A percentile compares a stretch with the other conserved stretches of the same genome.
These are phyloP conservation scores for Cryptus viduatorius DNA, from an alignment of 2,888 invertebrate genomes.

Conservation along the genomic window DNA sequence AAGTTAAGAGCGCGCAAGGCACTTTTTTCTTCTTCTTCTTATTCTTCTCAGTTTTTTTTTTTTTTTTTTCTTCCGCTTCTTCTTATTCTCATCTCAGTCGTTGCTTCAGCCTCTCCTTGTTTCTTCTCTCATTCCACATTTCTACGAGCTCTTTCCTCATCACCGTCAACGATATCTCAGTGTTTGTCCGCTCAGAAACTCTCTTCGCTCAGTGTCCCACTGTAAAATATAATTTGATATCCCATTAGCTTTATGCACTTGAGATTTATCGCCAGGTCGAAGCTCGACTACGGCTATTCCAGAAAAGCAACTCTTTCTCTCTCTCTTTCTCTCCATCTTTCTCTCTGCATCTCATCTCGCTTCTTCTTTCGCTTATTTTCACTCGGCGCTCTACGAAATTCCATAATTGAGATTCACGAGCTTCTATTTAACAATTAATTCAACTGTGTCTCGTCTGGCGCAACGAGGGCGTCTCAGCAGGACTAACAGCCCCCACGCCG, in stretches of 20 bases:
- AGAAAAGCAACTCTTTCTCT: background rate
- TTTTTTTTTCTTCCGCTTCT: slow-evolving; percentile 26
- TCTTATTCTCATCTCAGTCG: background rate
- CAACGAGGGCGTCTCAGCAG: slow-evolving; percentile 25
- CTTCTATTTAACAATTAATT: slow-evolving; percentile 68
- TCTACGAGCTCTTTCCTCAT: slow-evolving; percentile 55
- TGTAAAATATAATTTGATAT: slow-evolving; percentile 72
- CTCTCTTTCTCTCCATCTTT: background rate
- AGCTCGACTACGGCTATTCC: slow-evolving; percentile 37
- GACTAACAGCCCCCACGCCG: background rate
- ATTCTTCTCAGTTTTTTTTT: slow-evolving; percentile 17
- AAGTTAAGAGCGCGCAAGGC: slow-evolving; percentile 74
- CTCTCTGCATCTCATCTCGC: too few species aligned
- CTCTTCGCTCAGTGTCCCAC: slow-evolving; percentile 11
- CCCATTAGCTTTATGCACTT: slow-evolving; percentile 77
- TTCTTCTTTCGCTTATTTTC: slow-evolving; percentile 40
- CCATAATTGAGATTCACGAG: slow-evolving; percentile 69
- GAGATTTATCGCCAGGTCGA: slow-evolving; percentile 74
- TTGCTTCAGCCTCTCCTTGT: slow-evolving; percentile 48
- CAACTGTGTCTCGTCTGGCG: slow-evolving; percentile 61
- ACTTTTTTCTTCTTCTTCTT: slow-evolving; percentile 40
- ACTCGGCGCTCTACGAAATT: slow-evolving; percentile 35
- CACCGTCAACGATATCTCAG: slow-evolving; percentile 68
- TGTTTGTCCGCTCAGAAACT: slow-evolving; percentile 49
- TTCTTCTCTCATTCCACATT: slow-evolving; percentile 54